phyloP scores from a whole-genome alignment of 2,113 vertebrate genomes.

The Ellobius talpinus region DNA sequence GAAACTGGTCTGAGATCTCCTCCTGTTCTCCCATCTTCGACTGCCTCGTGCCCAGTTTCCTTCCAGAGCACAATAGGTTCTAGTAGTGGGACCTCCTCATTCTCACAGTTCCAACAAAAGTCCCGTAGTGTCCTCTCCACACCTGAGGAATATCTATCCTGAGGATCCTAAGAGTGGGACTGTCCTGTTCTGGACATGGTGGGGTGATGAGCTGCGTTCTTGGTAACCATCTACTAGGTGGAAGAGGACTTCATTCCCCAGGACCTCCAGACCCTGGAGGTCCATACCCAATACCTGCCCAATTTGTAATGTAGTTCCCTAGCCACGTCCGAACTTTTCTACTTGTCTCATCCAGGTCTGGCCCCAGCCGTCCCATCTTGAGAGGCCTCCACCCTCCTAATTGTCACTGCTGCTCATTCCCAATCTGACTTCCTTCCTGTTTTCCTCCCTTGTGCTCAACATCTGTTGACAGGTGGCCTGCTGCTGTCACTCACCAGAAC shows the following conservation, averaged over 20 bases:
- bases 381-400: not conserved
- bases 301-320: not conserved
- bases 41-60: not conserved
- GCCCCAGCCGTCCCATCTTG: not conserved
- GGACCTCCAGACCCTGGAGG: not conserved
- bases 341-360: not conserved
- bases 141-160: not conserved
- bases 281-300: no score
- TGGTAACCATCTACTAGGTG: not conserved
- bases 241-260: no score
- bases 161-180: not conserved
- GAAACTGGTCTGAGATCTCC: not conserved
- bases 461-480: not conserved
- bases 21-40: not conserved
- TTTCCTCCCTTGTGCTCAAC: not conserved
- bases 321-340: rapidly evolving
- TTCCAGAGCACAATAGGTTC: no score
- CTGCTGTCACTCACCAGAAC: not conserved
- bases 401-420: not conserved
- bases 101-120: not conserved
- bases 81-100: not conserved
- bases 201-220: not conserved
- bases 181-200: not conserved
- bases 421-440: not conserved
- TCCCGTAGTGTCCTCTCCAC: rapidly evolving